Evolutionary conservation across 2,797 vertebrate species (phyloP), one percentile per base, ranked within the genome.

Genomic region (Odontamblyopus lacepedii): DNA sequence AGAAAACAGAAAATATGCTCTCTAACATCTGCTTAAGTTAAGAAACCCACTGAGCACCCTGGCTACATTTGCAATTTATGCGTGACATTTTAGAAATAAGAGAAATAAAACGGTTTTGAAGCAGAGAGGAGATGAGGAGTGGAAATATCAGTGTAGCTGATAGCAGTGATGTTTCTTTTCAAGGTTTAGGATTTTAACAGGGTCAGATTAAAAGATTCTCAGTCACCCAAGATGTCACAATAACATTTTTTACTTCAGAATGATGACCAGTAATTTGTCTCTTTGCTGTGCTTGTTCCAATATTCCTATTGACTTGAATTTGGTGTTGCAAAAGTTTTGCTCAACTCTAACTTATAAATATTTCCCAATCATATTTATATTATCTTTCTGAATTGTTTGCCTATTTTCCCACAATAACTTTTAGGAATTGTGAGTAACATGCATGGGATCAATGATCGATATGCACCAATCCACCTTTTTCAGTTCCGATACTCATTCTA

Each of bases 21-120:
- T 75, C 76, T 29, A 71, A 74, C 53, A 67, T 74, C 83, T 69
- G 51, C 78, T 79, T 70, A 81, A 76, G 70, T 59, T 57, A 27
- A 35, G 65, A 69, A 73, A 69, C 80, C 41, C 50, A 63, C 53
- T 76, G 55, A 64, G 70, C 74, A 65, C 60, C 68, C 2, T 44
- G 48, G 61, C 69, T 70, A 67, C 74, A 32, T 76, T 67, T 82
- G 57, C 75, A 60, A 87, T 83, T 85, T 78, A 78, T 79, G 71
- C 64, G 69, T 38, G 2, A 35, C 59, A 4, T 41, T 65, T 70
- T 69, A 65, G 55, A 48, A 48, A 48, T 70, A 27, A 26, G 57
- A 44, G 41, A 26, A 6, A 55, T 6, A 57, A 61, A 70, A 62
- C 35, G 26, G 5, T 61, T 67, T 48, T 53, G 27, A 56, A 65